Evolutionary conservation across 2,888 invertebrate genomes (phyloP), one percentile per base, ranked within the genome.

Genomic region (Cephalotes varians): DNA sequence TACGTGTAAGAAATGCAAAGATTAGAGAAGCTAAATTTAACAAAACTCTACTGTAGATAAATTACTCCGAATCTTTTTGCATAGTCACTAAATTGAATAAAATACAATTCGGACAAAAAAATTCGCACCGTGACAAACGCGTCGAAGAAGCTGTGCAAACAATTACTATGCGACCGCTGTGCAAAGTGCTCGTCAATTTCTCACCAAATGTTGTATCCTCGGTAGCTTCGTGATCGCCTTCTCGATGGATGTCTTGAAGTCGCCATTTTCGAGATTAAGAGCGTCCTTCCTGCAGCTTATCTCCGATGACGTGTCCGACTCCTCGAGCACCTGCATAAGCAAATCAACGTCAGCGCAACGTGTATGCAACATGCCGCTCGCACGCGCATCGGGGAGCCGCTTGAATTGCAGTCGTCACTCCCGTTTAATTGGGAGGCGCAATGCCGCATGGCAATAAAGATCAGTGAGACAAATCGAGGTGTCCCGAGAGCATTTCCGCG

Each of bases 241-340:
- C 86, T 94, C 94, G 82, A 94, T 93, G 72, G 94, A 93, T 86
- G 93, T 94, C 89, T 94, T 94, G 88, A 94, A 94, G 87, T 94
- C 94, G 47, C 94, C 94, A 56, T 93, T 94, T 88, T 94, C 94
- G 54, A 94, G 93, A 91, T 94, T 94, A 84, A 94, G 91, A 77
- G 93, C 93, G 84, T 94, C 94, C 90, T 94, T 94, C 88, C 94
- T 94, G 91, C 95, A 95, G 90, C 94, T 95, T 93, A 94, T 94
- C 92, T 95, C 95, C 72, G 95, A 95, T 87, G 95, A 95, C 89
- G 95, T 95, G 90, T 95, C 95, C 54, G 95, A 95, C 91, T 95
- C 95, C 86, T 95, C 95, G 87, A 95, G 94, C 92, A 95, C 95
- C 95, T 95, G 91, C 82, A 90, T 88, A 86, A 91, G 67, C 85